Conservation (phyloP, 2,888 invertebrate genomes). For the Drosophila sordidula region DNA sequence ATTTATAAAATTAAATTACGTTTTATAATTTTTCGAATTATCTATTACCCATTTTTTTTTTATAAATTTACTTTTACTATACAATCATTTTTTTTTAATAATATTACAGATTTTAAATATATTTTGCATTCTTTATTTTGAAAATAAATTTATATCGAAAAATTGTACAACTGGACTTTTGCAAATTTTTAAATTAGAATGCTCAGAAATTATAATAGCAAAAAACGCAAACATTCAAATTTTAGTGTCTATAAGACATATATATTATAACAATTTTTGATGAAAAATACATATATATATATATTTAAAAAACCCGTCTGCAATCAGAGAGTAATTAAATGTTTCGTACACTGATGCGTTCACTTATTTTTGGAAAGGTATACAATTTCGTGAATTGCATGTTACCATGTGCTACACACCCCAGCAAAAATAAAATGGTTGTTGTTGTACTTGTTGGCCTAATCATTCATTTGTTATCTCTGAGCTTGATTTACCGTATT, state of each 20-base stretch:
- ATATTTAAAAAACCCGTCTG: slow-evolving; percentile 6
- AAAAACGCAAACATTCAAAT: no score
- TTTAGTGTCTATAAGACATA: not conserved
- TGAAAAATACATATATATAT: not conserved
- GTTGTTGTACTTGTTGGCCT: slow-evolving; percentile 19
- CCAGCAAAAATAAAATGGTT: slow-evolving; percentile 6
- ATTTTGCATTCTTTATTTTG: no score
- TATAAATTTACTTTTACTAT: no score
- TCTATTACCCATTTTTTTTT: no score
- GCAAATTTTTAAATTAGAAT: no score
- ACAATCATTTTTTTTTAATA: no score
- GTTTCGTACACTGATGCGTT: slow-evolving; percentile 2
- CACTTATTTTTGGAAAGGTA: slow-evolving; percentile 29
- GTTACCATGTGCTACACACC: slow-evolving; percentile 3
- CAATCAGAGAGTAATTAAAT: slow-evolving; percentile 1
- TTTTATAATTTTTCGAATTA: no score
- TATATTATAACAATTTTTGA: not conserved
- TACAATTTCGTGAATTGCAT: slow-evolving; percentile 21
- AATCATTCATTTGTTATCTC: slow-evolving; percentile 45
- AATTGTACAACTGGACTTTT: no score
- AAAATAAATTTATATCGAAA: no score
- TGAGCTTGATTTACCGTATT: slow-evolving; percentile 44
- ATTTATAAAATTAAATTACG: no score
- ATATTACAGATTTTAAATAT: no score
- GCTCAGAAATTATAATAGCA: no score